A percentile compares a stretch with the other conserved stretches of the same genome.
Evolutionary conservation across 2,113 vertebrate species (phyloP).

Genomic region (Oncorhynchus clarkii): DNA sequence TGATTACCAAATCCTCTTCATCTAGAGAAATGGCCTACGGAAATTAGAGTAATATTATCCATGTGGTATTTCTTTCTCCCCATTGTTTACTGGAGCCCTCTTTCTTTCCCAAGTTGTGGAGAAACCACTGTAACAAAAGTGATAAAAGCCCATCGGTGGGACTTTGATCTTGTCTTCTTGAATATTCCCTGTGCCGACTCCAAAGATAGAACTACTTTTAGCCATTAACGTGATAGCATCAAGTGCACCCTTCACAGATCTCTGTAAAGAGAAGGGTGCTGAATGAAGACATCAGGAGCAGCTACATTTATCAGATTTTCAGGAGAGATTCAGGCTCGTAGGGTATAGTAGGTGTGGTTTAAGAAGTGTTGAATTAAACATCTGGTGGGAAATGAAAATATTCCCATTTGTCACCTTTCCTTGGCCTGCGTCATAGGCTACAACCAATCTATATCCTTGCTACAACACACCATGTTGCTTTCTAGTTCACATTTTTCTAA

Average conservation of each 20-base stretch:
- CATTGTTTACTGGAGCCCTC: conserved; percentile 33
- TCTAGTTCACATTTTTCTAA: no score
- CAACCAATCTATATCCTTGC: no score
- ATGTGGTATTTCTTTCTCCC: conserved; percentile 17
- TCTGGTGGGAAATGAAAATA: no score
- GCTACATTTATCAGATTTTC: conserved; percentile 1
- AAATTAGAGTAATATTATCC: conserved; percentile 20
- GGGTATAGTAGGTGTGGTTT: no score
- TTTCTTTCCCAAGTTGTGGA: conserved; percentile 12
- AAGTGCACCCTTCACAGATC: conserved; percentile 16
- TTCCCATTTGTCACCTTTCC: no score
- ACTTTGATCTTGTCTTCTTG: conserved; percentile 49
- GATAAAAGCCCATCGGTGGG: conserved; percentile 32
- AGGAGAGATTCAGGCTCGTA: neutral
- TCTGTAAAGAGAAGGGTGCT: conserved; percentile 18
- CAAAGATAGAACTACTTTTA: conserved; percentile 10
- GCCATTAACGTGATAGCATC: conserved; percentile 33
- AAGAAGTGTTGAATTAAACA: no score
- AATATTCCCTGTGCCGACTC: conserved; percentile 45
- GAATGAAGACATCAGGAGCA: conserved; percentile 39
- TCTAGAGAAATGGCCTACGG: neutral
- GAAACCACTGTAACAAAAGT: conserved; percentile 31
- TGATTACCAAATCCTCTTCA: conserved; percentile 12
- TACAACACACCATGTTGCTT: no score
- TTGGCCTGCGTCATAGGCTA: no score